A percentile compares a stretch with the other conserved stretches of the same genome.
Evolutionary conservation across 2,888 invertebrate species (phyloP).

Genomic region (Tupiocoris notatus): DNA sequence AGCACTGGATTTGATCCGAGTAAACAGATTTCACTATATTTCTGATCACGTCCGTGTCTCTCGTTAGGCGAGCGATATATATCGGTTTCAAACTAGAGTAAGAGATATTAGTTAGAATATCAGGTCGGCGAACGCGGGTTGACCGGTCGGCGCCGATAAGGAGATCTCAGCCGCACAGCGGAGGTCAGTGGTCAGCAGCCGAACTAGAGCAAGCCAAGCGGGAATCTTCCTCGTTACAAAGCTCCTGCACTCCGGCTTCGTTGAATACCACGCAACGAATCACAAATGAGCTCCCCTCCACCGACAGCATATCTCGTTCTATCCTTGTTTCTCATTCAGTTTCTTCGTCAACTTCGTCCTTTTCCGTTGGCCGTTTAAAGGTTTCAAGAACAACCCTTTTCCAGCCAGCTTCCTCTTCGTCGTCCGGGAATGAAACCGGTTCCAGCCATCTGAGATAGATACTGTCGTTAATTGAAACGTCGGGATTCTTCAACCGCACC

Average conservation of each 20-base stretch:
- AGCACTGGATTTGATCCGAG: no score
- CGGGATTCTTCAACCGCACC: conserved; percentile 34
- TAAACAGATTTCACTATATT: no score
- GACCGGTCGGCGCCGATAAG: conserved; percentile 34
- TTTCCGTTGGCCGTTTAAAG: not conserved
- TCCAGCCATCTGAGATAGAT: conserved; percentile 14
- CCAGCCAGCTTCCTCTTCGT: not conserved
- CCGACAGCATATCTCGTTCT: not conserved
- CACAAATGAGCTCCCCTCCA: conserved; percentile 32
- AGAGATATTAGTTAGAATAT: not conserved
- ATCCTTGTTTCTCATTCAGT: not conserved
- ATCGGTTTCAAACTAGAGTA: not conserved
- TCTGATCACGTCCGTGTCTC: not conserved
- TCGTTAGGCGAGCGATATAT: not conserved
- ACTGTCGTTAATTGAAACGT: conserved; percentile 43
- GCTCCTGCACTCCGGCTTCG: not conserved
- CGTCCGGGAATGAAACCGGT: not conserved
- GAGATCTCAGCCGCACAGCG: conserved; percentile 1
- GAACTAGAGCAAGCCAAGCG: conserved; percentile 24
- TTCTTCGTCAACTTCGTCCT: not conserved
- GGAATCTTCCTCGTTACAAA: conserved; percentile 22
- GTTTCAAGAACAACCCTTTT: not conserved
- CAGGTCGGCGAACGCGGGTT: conserved; percentile 7
- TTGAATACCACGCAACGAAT: conserved; percentile 35
- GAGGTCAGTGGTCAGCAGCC: conserved; percentile 19